Evolutionary conservation across 2,113 vertebrate species (phyloP).

Genomic region (Philantomba maxwellii): DNA sequence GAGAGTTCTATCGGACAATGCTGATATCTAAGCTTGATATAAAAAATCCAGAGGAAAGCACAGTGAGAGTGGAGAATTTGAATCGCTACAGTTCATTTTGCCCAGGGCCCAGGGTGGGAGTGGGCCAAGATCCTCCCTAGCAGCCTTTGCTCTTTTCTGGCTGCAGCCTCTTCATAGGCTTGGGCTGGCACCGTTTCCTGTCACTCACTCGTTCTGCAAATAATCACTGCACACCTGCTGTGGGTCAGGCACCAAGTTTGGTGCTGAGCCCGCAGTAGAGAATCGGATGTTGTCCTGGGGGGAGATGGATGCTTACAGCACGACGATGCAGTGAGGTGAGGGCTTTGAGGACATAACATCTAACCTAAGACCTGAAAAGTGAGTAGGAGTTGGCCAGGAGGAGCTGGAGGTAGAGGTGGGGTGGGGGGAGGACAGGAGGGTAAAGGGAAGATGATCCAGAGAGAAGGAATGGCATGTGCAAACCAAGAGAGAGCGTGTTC

Average conservation of each 20-base stretch:
- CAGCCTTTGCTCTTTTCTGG: background rate
- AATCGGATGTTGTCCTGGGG: background rate
- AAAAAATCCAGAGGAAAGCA: background rate
- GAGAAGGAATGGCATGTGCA: background rate
- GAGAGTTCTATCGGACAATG: background rate
- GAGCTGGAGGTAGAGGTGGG: background rate
- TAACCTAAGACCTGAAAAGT: background rate
- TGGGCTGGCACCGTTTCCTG: background rate
- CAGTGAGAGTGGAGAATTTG: background rate
- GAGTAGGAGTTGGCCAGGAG: background rate
- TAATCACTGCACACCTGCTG: background rate
- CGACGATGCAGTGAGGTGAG: background rate
- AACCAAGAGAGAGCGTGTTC: background rate
- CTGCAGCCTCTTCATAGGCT: background rate
- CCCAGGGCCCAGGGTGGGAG: background rate
- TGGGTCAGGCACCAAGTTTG: background rate
- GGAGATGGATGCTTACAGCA: background rate
- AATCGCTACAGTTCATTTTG: background rate
- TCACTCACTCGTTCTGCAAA: background rate
- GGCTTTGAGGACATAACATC: background rate
- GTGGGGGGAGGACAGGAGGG: accelerated
- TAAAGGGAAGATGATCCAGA: background rate
- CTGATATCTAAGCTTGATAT: background rate
- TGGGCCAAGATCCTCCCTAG: background rate
- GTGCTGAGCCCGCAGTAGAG: background rate